phyloP scores from a whole-genome alignment of 2,113 vertebrate species.

The Muntiacus reevesi region DNA sequence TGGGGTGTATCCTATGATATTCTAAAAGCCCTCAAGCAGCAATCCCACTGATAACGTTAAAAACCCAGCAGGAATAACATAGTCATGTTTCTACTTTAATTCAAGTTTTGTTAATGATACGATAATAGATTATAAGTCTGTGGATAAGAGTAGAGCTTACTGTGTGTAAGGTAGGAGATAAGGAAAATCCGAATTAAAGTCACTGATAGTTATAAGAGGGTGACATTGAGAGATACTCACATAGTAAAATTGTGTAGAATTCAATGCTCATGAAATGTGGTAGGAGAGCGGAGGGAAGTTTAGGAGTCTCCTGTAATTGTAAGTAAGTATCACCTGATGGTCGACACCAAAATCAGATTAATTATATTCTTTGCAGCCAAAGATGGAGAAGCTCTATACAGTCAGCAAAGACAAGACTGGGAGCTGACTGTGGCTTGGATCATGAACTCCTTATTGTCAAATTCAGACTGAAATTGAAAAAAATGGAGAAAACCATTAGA shows the following conservation, averaged over 20 bases:
- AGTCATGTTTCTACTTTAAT: not conserved
- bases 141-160: not conserved
- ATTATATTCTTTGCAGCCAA: too few species aligned
- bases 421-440: too few species aligned
- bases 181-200: not conserved
- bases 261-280: not conserved
- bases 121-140: not conserved
- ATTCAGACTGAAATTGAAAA: too few species aligned
- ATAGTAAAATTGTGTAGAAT: not conserved
- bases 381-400: too few species aligned
- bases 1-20: not conserved
- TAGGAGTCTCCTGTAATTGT: not conserved
- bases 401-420: too few species aligned
- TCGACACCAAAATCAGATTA: too few species aligned
- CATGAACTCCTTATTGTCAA: too few species aligned
- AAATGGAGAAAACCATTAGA: too few species aligned
- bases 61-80: fast-evolving
- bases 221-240: not conserved
- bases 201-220: not conserved
- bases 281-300: not conserved
- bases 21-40: not conserved
- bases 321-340: not conserved
- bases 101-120: not conserved
- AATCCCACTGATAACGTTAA: not conserved
- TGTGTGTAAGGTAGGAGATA: not conserved